phyloP scores from a whole-genome alignment of 2,797 vertebrate species.

The Typhlichthys eigenmanni region DNA sequence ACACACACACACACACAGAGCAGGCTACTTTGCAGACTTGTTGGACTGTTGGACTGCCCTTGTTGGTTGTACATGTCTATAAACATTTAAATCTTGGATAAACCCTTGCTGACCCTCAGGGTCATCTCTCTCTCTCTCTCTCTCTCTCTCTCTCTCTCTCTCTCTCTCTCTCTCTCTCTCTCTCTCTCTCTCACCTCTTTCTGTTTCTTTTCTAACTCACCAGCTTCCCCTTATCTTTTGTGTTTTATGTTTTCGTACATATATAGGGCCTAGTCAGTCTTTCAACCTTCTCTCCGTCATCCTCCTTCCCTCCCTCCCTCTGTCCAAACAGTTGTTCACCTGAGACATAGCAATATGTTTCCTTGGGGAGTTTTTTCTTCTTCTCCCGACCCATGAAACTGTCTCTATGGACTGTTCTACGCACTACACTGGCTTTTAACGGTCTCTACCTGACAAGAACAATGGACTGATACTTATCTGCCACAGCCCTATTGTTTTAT shows the following conservation, averaged over 20 bases:
- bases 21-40: not conserved
- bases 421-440: conserved; percentile 36
- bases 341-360: conserved; percentile 38
- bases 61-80: conserved; percentile 13
- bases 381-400: conserved; percentile 46
- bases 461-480: conserved; percentile 55
- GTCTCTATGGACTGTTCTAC: conserved; percentile 38
- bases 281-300: not conserved
- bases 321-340: conserved; percentile 11
- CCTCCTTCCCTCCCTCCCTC: conserved; percentile 1
- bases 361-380: conserved; percentile 32
- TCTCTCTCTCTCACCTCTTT: not conserved
- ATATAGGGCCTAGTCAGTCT: not conserved
- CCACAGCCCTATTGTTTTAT: conserved; percentile 52
- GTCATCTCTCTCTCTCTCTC: not conserved
- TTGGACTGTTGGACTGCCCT: conserved; percentile 1
- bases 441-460: conserved; percentile 21
- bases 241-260: conserved; percentile 15
- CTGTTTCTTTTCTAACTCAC: not conserved
- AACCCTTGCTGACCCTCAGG: not conserved
- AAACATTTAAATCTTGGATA: not conserved
- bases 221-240: too few relatives aligned
- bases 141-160: not conserved
- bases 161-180: not conserved
- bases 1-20: not conserved